Evolutionary conservation across 2,113 vertebrate species (phyloP), one percentile per base, ranked within the genome.

Genomic region (Sinosuthora webbiana): DNA sequence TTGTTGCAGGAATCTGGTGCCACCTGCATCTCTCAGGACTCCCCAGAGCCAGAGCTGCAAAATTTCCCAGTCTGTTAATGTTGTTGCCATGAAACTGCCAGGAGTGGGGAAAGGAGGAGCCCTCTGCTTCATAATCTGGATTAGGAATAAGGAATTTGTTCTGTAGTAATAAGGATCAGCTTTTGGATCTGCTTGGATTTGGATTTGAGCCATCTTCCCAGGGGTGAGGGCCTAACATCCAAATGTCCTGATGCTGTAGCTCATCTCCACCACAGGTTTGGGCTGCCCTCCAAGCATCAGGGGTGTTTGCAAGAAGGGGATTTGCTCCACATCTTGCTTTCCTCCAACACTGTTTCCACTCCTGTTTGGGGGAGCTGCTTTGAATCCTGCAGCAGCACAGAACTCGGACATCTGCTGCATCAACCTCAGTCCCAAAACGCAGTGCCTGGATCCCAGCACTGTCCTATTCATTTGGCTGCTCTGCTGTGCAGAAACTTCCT

Each of bases 161-260:
- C 53, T 1, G 0, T 20, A 39, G 31, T 9, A 76, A 33, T 84
- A 62, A 79, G 45, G 45, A 64, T 1, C 45, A 79, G 18, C 9
- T 62, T 91, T 79, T 56, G 64, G 15, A 55, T 67, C 52, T 50
- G 50, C 4, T n/a, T 64, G 17, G 52, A 52, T 73, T 8, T 45
- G 53, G 28, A n/a, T 63, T 37, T 64, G 31, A 80, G n/a, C 31
- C 45, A 60, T 16, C 15, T 82, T 75, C 39, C 57, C 37, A 13
- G 35, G 33, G 16, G 1, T n/a, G n/a, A 62, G 37, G 17, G 13
- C 13, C n/a, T 10, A 41, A 13, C 13, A 3, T 0, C n/a, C 17
- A 0, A 41, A 28, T 0, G 0, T 27, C 25, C 80, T 44, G 35
- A 8, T 47, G 33, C 57, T 64, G 10, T 35, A 81, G 31, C 56